Percentiles rank a stretch among this genome's conserved stretches.
Evolutionary conservation across 2,113 vertebrate genomes (phyloP).

Genomic region (Mesembrinibis cayennensis): DNA sequence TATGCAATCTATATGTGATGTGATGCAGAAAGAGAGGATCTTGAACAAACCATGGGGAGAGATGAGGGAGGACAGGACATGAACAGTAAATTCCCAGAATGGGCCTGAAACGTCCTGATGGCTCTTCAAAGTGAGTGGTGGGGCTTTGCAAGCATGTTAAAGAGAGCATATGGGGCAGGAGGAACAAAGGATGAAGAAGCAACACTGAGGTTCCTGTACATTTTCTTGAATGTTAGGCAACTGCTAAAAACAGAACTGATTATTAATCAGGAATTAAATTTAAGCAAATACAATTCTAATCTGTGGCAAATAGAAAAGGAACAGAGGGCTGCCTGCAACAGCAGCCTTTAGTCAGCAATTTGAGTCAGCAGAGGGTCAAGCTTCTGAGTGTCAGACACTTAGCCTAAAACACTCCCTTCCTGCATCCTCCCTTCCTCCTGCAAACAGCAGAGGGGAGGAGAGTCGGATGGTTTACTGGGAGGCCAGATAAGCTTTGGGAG

Average conservation of each 20-base stretch:
- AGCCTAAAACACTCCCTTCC: background rate
- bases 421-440: constrained; percentile 5
- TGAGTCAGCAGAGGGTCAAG: constrained; percentile 11
- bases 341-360: background rate
- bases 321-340: background rate
- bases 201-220: background rate
- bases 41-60: background rate
- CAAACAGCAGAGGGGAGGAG: background rate
- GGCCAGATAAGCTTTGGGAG: background rate
- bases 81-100: background rate
- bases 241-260: background rate
- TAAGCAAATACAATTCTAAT: background rate
- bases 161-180: background rate
- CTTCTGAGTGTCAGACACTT: background rate
- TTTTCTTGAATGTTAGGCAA: background rate
- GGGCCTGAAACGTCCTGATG: accelerated
- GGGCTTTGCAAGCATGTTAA: background rate
- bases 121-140: background rate
- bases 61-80: background rate
- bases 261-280: background rate
- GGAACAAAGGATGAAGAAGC: background rate
- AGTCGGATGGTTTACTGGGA: background rate
- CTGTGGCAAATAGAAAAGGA: background rate
- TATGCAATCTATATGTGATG: background rate
- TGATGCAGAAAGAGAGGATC: background rate